phyloP scores from a whole-genome alignment of 2,888 invertebrate species.

The Hemicrepidius hirtus region DNA sequence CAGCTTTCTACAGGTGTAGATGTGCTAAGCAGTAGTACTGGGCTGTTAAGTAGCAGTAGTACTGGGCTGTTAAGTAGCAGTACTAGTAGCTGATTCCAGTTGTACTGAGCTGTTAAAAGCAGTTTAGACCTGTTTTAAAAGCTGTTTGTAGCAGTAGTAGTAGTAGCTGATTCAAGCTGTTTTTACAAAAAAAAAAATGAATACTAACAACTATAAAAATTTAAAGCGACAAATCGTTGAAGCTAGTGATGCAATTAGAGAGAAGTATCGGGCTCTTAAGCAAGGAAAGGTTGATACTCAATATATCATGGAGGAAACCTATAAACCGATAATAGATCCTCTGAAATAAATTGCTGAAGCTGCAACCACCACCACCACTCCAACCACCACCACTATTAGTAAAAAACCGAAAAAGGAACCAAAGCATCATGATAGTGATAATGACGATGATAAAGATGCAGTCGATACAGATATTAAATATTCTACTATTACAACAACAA shows the following conservation, averaged over 20 bases:
- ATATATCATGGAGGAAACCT: neutral
- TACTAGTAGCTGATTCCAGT: no score
- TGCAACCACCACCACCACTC: neutral
- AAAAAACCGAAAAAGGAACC: neutral
- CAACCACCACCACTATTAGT: no score
- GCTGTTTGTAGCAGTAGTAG: no score
- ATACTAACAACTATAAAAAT: neutral
- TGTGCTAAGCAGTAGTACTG: no score
- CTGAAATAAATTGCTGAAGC: constrained; percentile 1
- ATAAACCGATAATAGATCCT: constrained; percentile 22
- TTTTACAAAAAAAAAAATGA: no score
- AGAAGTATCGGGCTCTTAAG: neutral
- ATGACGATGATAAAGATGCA: no score
- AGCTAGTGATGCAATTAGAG: neutral
- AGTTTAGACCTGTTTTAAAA: neutral
- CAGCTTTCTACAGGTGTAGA: no score
- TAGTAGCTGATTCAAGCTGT: no score
- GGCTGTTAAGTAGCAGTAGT: no score
- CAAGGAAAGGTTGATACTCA: neutral
- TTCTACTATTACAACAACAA: no score
- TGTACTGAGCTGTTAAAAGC: neutral
- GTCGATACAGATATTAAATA: no score
- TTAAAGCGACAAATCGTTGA: neutral
- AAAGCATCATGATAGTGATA: neutral
- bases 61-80: no score